Evolutionary conservation across 2,888 invertebrate species (phyloP), one percentile per base, ranked within the genome.

Genomic region (Torymus texanus): DNA sequence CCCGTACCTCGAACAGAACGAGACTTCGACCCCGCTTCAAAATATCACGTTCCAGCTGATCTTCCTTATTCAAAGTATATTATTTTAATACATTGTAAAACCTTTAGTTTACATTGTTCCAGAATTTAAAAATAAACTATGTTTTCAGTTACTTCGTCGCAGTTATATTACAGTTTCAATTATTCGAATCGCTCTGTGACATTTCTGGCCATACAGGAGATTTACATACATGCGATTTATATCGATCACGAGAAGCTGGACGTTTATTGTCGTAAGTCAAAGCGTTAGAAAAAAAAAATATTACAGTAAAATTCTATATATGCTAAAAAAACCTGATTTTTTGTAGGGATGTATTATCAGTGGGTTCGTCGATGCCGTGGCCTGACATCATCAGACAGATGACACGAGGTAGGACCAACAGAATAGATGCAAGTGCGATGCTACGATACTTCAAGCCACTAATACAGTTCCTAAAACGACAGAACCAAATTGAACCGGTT

Each of bases 11-110:
- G 97, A 84, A 92, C 92, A 0, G 95, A 95, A 87, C 91, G 92
- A 0, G 95, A 97, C 88, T 96, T 97, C 84, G 97, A 97, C 87
- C 94, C 97, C 0, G 96, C 94, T 1, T 93, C 96, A 0, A 97
- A 97, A 86, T 95, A 95, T 87, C 97, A 97, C 86, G 91, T 97
- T 10, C 93, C 95, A 4, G 94, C 95, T 2, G 95, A 96, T 89
- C 91, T 91, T 77, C 91, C 92, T 14, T 92, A 92, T 73, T 88
- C 91, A 62, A 91, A 92, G 92, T 92, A 84, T 83, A 81, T 76
- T 1, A 13, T 3, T 55, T n/a, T 51, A 16, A 12, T 18, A 18
- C 18, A 18, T 59, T 51, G 21, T 10, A 24, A 5, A 14, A 41
- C 53, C 12, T 59, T 75, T 2, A 18, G 0, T 56, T 24, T 41